Base-by-base conservation (phyloP, 2,797 vertebrate genomes). In the Poliocrania exsul region DNA sequence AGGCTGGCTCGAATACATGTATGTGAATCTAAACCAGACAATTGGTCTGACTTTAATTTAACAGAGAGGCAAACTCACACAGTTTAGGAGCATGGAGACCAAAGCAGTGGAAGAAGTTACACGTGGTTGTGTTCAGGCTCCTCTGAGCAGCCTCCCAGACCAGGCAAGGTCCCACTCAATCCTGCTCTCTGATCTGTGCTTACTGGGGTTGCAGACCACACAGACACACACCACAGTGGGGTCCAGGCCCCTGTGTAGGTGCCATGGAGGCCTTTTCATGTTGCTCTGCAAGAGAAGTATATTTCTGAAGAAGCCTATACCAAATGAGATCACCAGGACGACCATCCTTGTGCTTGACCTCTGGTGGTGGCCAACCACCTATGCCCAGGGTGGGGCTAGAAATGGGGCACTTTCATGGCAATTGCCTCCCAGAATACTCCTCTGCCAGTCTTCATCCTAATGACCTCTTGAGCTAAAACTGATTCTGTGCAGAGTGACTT, bases 1-100 rank as follows among this genome's bases (percentile, higher is more conserved):
- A 6, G 87, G 51, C 80, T 19, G 65, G 54, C 51, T 75, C 77
- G 84, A 72, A 44, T n/a, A 84, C 35, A 35, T 6, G 1, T 14
- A 7, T 29, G 33, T 26, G 69, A 90, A 92, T 70, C 37, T 20
- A 71, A 89, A 91, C 19, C 85, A 87, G 88, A 38, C 49, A 0
- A 0, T 7, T 62, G 64, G 42, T 71, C 85, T 95, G 94, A 50
- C 44, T 95, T 87, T 10, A 84, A 89, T 92, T 91, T 87, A 47
- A 72, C 58, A 66, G 75, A 58, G 70, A 89, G 75, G 47, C 11
- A 1, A 82, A 75, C 81, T 46, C 21, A 4, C 74, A 47, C 73
- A 75, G 8, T 35, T 65, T 31, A 28, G 56, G 56, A 89, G 71
- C 8, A 1, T 12, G 50, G 50, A 79, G 64, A 65, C 35, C 60